Evolutionary conservation across 2,888 invertebrate genomes (phyloP), one percentile per base, ranked within the genome.

Genomic region (Octonoba sinensis): DNA sequence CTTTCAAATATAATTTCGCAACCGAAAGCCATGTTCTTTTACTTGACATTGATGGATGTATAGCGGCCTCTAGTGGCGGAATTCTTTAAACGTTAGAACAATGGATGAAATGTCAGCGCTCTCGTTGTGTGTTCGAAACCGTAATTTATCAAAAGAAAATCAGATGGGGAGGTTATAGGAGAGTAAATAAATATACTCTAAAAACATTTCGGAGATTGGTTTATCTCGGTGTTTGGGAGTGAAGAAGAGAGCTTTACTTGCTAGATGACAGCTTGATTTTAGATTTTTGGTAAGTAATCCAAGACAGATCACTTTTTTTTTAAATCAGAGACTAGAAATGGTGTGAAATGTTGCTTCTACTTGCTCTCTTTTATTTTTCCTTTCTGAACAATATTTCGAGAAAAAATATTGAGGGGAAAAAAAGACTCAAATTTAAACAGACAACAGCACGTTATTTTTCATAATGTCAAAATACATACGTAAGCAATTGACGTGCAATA

Each of bases 1-100:
- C 78, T 79, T 79, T 79, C 78, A 79, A 79, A 72, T 79, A 79
- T 79, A 79, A 79, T 79, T 79, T 79, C 60, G 72, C 71, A 79
- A 72, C 78, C 78, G 72, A 72, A 67, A 79, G 66, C 78, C 78
- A 57, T 62, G 72, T 79, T 76, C 75, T 66, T 56, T 60, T 27
- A 36, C 22, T 27, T 71, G 71, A 65, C 71, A 59, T 60, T 71
- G 71, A 71, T 71, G 78, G 71, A 71, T 71, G 20, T 46, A 59
- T 24, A 79, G 78, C 78, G 78, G 49, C 72, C 78, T 79, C 78
- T 79, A 51, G 72, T 66, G 78, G 78, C 67, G 60, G 54, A 67
- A 66, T 72, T 46, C 72, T 67, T 79, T 79, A 79, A 78, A 79
- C 49, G 47, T 59, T 51, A n/a, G 49, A 78, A 79, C 78, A 79